Conservation (phyloP, 2,888 invertebrate species). For the Tachystola acroxantha region DNA sequence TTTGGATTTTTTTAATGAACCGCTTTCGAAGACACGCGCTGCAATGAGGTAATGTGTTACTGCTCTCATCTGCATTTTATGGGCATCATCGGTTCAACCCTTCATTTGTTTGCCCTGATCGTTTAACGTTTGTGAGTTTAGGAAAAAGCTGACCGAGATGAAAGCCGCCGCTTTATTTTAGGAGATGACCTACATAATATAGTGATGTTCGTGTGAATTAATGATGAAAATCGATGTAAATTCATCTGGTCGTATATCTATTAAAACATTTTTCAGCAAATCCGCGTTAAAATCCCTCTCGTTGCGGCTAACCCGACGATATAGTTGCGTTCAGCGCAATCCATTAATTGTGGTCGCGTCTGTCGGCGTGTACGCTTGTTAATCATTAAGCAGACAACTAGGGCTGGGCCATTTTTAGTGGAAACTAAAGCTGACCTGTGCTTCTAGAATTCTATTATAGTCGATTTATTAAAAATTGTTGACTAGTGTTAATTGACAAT, state of each 20-base stretch:
- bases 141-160: conserved; percentile 4
- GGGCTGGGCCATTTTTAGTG: neutral
- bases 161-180: conserved; percentile 1
- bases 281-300: conserved; percentile 18
- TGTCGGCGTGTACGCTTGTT: conserved; percentile 13
- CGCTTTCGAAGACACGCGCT: conserved; percentile 9
- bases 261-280: conserved; percentile 31
- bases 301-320: conserved; percentile 32
- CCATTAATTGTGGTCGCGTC: conserved; percentile 25
- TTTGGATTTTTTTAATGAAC: conserved; percentile 40
- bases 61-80: conserved; percentile 12
- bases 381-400: conserved; percentile 16
- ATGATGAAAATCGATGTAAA: conserved; percentile 1
- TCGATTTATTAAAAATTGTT: too few relatives aligned
- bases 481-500: too few relatives aligned
- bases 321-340: conserved; percentile 38
- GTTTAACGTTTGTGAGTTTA: conserved; percentile 7
- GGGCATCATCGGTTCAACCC: conserved; percentile 11
- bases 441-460: too few relatives aligned
- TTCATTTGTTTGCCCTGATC: conserved; percentile 4
- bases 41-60: conserved; percentile 6
- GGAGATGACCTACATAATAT: too few relatives aligned
- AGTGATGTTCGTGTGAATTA: too few relatives aligned
- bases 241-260: conserved; percentile 6
- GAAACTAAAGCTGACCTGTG: too few relatives aligned